Conservation (phyloP, 2,797 vertebrate species). For the Lycodopsis pacificus region DNA sequence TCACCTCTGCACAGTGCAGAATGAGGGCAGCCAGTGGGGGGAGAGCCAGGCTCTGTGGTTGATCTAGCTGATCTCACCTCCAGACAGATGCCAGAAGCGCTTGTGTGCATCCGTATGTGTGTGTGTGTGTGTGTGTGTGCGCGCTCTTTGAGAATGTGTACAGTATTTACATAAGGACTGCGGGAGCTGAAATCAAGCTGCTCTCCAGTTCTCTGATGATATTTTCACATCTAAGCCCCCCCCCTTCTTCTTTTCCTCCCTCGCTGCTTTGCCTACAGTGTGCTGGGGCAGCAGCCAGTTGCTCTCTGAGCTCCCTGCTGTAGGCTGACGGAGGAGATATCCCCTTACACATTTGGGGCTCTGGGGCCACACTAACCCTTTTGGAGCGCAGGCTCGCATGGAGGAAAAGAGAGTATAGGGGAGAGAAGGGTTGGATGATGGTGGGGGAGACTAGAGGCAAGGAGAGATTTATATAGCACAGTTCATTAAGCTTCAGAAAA, state of each 20-base stretch:
- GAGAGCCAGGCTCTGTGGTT: constrained; percentile 56
- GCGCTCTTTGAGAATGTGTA: constrained; percentile 40
- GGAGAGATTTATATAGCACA: neutral
- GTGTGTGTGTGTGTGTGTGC: neutral
- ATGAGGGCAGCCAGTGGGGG: constrained; percentile 42
- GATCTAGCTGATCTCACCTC: constrained; percentile 66
- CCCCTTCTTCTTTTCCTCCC: constrained; percentile 52
- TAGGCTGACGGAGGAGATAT: constrained; percentile 72
- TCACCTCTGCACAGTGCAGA: constrained; percentile 45
- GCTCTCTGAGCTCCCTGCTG: constrained; percentile 54
- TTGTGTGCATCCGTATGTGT: constrained; percentile 22
- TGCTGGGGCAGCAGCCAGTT: constrained; percentile 54
- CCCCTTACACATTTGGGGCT: constrained; percentile 80
- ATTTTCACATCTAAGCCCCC: constrained; percentile 64
- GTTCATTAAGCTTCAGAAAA: neutral
- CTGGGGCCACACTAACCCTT: constrained; percentile 57
- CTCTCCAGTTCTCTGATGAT: constrained; percentile 66
- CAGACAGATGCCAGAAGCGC: constrained; percentile 66
- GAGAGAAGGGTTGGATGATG: constrained; percentile 27
- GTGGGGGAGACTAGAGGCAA: constrained; percentile 5
- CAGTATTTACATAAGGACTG: constrained; percentile 70
- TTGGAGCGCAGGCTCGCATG: constrained; percentile 78
- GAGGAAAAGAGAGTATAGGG: constrained; percentile 55
- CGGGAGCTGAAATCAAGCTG: constrained; percentile 62
- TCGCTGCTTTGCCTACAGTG: constrained; percentile 52